A percentile compares a stretch with the other conserved stretches of the same genome.
phyloP scores from a whole-genome alignment of 2,797 vertebrate genomes.

The Petrocephalus schoutedeni region DNA sequence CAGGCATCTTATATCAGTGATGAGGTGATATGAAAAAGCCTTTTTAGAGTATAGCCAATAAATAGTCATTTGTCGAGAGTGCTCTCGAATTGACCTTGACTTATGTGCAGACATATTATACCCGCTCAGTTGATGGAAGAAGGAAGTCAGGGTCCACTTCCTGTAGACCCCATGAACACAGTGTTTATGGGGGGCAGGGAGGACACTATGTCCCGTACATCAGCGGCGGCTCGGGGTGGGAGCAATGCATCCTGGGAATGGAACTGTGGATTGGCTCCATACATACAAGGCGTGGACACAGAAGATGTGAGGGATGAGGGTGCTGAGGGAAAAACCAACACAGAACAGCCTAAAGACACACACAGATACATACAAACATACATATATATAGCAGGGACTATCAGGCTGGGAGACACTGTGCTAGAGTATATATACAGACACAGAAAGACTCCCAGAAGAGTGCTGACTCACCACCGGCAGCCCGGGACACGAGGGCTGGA shows the following conservation, averaged over 20 bases:
- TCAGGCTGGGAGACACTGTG: background rate
- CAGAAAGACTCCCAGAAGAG: background rate
- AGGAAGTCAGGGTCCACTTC: constrained; percentile 69
- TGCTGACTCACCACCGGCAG: constrained; percentile 54
- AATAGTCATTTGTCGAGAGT: background rate
- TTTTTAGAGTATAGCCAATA: background rate
- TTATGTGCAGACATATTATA: background rate
- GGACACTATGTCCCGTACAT: constrained; percentile 75
- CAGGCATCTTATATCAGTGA: background rate
- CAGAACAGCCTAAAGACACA: background rate
- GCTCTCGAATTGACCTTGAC: background rate
- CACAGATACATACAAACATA: background rate
- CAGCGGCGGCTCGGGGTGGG: constrained; percentile 56
- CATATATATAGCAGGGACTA: background rate
- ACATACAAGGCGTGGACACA: constrained; percentile 86
- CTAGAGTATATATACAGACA: background rate
- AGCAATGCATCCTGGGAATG: constrained; percentile 73
- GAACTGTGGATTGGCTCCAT: constrained; percentile 69
- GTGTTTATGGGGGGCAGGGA: constrained; percentile 94
- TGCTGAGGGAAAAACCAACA: constrained; percentile 50
- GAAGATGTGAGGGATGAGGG: constrained; percentile 60
- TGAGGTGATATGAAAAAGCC: background rate
- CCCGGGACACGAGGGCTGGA: constrained; percentile 59
- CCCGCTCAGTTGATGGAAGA: background rate
- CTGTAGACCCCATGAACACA: constrained; percentile 86